Conservation (phyloP, 2,797 vertebrate genomes). For the Iguana delicatissima region DNA sequence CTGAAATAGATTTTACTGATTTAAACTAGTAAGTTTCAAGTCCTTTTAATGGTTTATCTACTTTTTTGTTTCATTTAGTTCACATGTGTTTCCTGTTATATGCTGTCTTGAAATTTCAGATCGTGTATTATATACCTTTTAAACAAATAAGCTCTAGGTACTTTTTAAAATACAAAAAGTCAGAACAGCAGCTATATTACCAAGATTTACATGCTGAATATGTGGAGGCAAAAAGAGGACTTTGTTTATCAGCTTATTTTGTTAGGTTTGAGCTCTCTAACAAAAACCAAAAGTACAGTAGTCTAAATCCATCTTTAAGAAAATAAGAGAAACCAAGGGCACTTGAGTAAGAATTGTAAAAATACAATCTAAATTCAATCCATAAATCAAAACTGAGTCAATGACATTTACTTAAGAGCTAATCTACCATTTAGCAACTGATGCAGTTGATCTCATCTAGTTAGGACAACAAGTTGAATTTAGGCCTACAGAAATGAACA, state of each 20-base stretch:
- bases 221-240: background rate
- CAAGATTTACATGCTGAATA: background rate
- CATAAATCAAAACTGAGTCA: no score
- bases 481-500: no score
- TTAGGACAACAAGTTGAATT: no score
- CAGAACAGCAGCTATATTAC: background rate
- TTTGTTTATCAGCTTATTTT: background rate
- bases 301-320: background rate
- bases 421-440: no score
- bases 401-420: no score
- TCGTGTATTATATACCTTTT: background rate
- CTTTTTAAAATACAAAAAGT: background rate
- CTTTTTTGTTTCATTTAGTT: background rate
- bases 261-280: background rate
- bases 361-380: background rate
- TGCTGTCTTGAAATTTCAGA: background rate
- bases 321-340: background rate
- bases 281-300: background rate
- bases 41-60: background rate
- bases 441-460: no score
- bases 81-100: background rate
- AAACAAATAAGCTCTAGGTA: no score
- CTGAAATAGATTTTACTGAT: background rate
- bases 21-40: background rate
- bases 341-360: conserved; percentile 7